Base-by-base conservation (phyloP, 2,797 vertebrate species). In the Sciurus carolinensis region DNA sequence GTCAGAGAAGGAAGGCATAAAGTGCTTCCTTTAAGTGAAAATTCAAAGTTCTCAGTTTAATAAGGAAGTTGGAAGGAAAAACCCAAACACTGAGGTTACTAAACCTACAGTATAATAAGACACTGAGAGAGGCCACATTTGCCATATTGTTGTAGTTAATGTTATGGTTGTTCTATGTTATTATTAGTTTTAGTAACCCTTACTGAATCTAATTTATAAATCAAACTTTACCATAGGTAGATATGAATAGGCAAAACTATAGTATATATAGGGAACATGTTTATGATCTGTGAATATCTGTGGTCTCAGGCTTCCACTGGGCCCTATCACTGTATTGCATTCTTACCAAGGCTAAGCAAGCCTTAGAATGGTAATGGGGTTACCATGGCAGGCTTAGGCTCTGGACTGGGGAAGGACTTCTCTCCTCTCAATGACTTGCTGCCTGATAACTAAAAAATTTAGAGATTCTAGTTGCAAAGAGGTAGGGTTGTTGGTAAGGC, bases 401-500 rank as follows among this genome's bases (percentile, higher is more conserved):
- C 12, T 71, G 59, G 5, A 64, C n/a, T 79, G 22, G 22, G 17
- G 39, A 85, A 15, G 52, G 20, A 15, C 14, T 50, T 22, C 39
- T 5, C 44, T 39, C 28, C 33, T 62, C 22, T 66, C 33, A 44
- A 18, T 26, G 79, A 85, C 79, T 44, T 73, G 64, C 64, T 85
- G 71, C 20, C 26, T 72, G 17, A 30, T 52, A 75, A 50, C 66
- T 88, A 28, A 88, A 64, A n/a, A 67, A 4, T 20, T 14, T 1
- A 76, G 85, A 92, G 75, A 71, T 82, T 30, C 80, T 47, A 86
- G 57, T 4, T 83, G n/a, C 67, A 75, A 73, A 62, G 89, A 92
- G 64, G 54, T 13, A 39, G 2, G 62, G 22, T 18, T 18, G 44
- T 39, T 2, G 20, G 59, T 42, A 30, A 62, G 39, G 3, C 44